Evolutionary conservation across 2,113 vertebrate species (phyloP).

Genomic region (Tapirus terrestris): DNA sequence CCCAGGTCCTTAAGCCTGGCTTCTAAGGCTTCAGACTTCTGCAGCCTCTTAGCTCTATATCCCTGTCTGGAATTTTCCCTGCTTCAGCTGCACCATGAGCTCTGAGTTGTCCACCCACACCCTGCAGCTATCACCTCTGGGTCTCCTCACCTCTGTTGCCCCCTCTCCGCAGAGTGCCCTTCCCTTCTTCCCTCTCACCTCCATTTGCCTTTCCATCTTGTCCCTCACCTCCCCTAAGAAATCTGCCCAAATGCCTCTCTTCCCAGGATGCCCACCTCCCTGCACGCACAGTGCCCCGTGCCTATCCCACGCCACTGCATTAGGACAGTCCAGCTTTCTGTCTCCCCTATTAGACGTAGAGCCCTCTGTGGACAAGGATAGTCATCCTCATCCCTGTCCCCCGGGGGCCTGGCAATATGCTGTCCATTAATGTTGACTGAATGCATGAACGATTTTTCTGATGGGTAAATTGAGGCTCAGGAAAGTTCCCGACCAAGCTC

Average conservation of each 20-base stretch:
- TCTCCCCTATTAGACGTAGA: not conserved
- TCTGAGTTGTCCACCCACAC: not conserved
- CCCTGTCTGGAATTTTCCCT: not conserved
- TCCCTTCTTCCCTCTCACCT: not conserved
- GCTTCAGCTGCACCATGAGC: not conserved
- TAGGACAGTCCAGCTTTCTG: not conserved
- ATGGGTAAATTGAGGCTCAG: not conserved
- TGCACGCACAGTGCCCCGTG: not conserved
- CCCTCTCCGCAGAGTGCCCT: not conserved
- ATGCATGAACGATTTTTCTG: not conserved
- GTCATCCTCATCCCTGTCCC: too few relatives aligned
- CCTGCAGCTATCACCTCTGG: rapidly evolving
- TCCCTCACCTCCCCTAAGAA: not conserved
- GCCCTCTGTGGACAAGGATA: not conserved
- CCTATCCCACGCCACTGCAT: not conserved
- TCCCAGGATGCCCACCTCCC: not conserved
- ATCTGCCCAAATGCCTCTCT: not conserved
- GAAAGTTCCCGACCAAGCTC: not conserved
- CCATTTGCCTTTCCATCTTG: not conserved
- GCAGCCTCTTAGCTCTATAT: not conserved
- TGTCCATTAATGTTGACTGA: not conserved
- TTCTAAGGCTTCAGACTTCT: not conserved
- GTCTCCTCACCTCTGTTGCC: not conserved
- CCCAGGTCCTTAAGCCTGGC: not conserved
- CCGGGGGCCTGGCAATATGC: not conserved